Evolutionary conservation across 2,888 invertebrate genomes (phyloP).

Genomic region (Altica lythri): DNA sequence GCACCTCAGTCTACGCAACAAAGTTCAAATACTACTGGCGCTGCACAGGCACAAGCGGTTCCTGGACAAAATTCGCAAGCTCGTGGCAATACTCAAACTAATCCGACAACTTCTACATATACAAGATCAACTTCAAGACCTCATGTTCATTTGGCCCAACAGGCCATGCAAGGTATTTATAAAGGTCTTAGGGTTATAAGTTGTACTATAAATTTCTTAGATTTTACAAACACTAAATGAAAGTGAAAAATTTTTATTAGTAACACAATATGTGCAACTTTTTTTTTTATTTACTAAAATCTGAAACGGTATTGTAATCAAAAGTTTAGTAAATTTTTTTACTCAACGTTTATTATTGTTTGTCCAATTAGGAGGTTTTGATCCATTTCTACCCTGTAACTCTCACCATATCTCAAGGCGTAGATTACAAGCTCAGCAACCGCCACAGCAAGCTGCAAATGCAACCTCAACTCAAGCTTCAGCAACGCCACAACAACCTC

Average conservation of each 20-base stretch:
- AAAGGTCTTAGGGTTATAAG: no score
- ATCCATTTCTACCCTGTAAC: conserved; percentile 73
- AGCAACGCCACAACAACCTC: background rate
- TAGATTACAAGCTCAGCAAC: conserved; percentile 17
- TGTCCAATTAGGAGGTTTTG: conserved; percentile 60
- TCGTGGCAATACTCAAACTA: conserved; percentile 68
- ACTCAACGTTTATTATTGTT: no score
- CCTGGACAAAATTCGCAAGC: conserved; percentile 58
- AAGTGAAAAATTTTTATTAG: no score
- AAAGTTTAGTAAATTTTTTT: no score
- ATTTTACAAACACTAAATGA: no score
- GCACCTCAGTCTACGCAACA: conserved; percentile 17
- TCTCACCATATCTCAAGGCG: conserved; percentile 67
- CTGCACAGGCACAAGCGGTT: conserved; percentile 28
- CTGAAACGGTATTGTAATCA: no score
- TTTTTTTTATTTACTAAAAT: no score
- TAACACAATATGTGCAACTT: no score
- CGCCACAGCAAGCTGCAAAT: conserved; percentile 14
- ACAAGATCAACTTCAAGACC: conserved; percentile 72
- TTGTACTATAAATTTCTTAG: no score
- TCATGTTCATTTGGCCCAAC: conserved; percentile 68
- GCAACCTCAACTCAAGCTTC: background rate
- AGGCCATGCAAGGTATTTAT: conserved; percentile 58
- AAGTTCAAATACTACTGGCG: conserved; percentile 25
- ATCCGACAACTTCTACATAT: conserved; percentile 73